Evolutionary conservation across 2,888 invertebrate genomes (phyloP).

Genomic region (Agrochola circellaris): DNA sequence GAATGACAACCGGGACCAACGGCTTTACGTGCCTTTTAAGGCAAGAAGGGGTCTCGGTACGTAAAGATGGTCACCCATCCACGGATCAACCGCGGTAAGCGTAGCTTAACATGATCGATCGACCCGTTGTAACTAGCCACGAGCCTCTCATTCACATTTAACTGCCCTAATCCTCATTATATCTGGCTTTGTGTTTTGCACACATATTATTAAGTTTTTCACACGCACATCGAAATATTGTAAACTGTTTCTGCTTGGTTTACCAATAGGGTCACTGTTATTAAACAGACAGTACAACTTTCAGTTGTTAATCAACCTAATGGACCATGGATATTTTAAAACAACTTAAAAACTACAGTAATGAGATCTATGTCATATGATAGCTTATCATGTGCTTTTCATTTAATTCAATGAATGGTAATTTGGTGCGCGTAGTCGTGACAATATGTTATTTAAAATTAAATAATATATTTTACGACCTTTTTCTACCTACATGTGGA

Average conservation of each 20-base stretch:
- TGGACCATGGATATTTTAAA: background rate
- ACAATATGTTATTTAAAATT: too few relatives aligned
- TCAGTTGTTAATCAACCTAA: background rate
- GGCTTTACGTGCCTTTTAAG: too few relatives aligned
- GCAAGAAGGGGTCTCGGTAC: too few relatives aligned
- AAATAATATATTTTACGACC: background rate
- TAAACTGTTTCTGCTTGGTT: background rate
- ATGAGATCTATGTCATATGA: background rate
- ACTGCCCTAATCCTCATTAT: background rate
- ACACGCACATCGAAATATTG: too few relatives aligned
- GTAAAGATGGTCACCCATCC: too few relatives aligned
- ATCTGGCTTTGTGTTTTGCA: background rate
- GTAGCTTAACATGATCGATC: too few relatives aligned
- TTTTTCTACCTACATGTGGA: background rate
- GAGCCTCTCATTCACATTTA: too few relatives aligned
- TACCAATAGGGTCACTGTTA: background rate
- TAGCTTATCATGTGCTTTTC: background rate
- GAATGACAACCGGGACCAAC: too few relatives aligned
- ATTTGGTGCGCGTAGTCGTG: background rate
- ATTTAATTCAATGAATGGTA: background rate
- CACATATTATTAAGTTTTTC: background rate
- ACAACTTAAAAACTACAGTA: background rate
- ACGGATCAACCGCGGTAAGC: too few relatives aligned
- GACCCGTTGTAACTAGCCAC: too few relatives aligned
- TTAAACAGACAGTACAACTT: background rate